Conservation (phyloP, 2,113 vertebrate species). For the Eidolon helvum region DNA sequence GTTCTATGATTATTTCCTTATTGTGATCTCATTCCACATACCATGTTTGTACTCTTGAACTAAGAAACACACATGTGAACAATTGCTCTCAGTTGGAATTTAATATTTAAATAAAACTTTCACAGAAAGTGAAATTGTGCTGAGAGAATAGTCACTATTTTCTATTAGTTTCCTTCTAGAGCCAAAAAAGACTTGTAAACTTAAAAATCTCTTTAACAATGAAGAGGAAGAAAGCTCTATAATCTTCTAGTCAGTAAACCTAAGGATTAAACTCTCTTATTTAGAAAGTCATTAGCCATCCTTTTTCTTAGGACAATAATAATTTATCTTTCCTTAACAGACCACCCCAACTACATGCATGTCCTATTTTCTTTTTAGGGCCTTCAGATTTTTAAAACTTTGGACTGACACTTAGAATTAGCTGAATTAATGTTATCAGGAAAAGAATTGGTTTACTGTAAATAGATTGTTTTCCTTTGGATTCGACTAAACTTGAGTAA, state of each 20-base stretch:
- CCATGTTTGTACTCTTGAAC: neutral
- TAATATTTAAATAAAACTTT: conserved; percentile 34
- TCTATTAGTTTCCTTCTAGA: neutral
- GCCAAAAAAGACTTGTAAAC: conserved; percentile 2
- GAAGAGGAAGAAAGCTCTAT: conserved; percentile 48
- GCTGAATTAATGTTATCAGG: conserved; percentile 24
- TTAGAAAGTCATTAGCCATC: conserved; percentile 65
- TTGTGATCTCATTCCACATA: neutral
- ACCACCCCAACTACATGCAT: neutral
- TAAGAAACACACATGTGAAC: neutral
- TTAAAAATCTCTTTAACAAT: conserved; percentile 53
- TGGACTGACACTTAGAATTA: conserved; percentile 67
- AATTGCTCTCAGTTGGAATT: neutral
- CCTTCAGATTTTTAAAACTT: conserved; percentile 70
- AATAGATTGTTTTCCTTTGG: neutral
- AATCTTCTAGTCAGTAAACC: conserved; percentile 64
- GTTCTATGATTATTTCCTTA: neutral
- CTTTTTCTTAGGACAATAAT: conserved; percentile 76
- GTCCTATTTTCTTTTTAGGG: conserved; percentile 60
- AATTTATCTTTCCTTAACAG: conserved; percentile 69
- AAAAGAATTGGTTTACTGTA: neutral
- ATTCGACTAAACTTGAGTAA: conserved; percentile 7
- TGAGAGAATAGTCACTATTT: neutral
- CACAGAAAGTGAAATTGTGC: neutral
- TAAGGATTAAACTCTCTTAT: conserved; percentile 70